Percentiles rank a stretch among this genome's conserved stretches.
Conservation (phyloP, 2,113 vertebrate genomes). For the Lepisosteus oculatus region DNA sequence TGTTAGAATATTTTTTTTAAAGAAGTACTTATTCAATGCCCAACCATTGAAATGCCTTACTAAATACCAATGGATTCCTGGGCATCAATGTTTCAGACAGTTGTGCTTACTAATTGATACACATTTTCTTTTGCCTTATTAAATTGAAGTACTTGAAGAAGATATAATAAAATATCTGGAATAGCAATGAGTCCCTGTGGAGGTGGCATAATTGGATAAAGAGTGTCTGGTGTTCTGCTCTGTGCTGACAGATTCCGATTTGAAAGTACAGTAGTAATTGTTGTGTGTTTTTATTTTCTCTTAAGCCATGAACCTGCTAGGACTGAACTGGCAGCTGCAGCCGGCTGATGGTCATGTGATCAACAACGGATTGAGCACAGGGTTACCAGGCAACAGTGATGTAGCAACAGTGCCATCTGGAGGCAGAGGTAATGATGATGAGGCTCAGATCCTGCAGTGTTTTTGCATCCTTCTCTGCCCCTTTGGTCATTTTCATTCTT, state of each 20-base stretch:
- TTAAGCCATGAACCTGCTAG: slow-evolving; percentile 96
- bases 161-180: not conserved
- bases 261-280: slow-evolving; percentile 1
- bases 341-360: slow-evolving; percentile 88
- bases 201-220: slow-evolving; percentile 6
- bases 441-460: not conserved
- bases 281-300: slow-evolving; percentile 52
- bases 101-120: not conserved
- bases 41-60: too few relatives aligned
- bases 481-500: not conserved
- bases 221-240: not conserved
- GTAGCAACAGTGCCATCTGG: slow-evolving; percentile 87
- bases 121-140: slow-evolving; percentile 1
- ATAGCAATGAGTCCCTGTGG: not conserved
- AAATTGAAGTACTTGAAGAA: slow-evolving; percentile 7
- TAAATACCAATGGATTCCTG: too few relatives aligned
- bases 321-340: slow-evolving; percentile 95
- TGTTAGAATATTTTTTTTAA: too few relatives aligned
- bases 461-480: slow-evolving; percentile 28
- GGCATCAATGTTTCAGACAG: too few relatives aligned
- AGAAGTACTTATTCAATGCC: too few relatives aligned
- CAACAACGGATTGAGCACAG: slow-evolving; percentile 87
- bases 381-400: slow-evolving; percentile 80
- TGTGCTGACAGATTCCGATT: not conserved
- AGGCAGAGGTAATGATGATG: slow-evolving; percentile 84